phyloP scores from a whole-genome alignment of 2,113 vertebrate species.

The Telmatochromis sp. region DNA sequence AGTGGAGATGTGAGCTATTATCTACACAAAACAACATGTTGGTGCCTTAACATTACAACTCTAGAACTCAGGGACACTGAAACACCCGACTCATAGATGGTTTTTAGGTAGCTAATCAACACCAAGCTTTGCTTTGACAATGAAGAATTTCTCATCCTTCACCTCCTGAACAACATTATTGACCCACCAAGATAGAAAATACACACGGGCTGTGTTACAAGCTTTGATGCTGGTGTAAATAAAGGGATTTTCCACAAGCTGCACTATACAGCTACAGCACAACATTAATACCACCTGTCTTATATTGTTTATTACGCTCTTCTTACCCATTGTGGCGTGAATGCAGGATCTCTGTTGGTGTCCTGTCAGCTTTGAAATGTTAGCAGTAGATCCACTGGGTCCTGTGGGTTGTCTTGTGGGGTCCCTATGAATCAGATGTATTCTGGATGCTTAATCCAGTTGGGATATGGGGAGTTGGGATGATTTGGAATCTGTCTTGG shows the following conservation, averaged over 20 bases:
- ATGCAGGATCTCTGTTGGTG: not conserved
- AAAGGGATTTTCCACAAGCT: not conserved
- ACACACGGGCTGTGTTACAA: not conserved
- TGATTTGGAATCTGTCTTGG: not conserved
- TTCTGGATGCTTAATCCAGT: not conserved
- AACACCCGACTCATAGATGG: not conserved
- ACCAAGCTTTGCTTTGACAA: not conserved
- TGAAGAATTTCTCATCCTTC: not conserved
- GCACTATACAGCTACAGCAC: not conserved
- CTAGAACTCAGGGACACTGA: not conserved
- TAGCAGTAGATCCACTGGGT: not conserved
- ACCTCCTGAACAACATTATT: not conserved
- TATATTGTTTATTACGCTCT: not conserved
- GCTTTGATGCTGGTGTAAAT: not conserved
- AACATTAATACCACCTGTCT: not conserved
- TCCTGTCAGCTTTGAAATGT: not conserved
- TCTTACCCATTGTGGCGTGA: not conserved
- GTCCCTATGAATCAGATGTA: not conserved
- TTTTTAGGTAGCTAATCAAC: not conserved
- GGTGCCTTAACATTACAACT: not conserved
- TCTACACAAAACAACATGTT: not conserved
- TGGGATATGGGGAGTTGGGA: not conserved
- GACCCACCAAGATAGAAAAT: not conserved
- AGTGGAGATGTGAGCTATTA: not conserved
- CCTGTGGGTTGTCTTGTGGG: not conserved